phyloP scores from a whole-genome alignment of 2,797 vertebrate species.

The Hipposideros larvatus region DNA sequence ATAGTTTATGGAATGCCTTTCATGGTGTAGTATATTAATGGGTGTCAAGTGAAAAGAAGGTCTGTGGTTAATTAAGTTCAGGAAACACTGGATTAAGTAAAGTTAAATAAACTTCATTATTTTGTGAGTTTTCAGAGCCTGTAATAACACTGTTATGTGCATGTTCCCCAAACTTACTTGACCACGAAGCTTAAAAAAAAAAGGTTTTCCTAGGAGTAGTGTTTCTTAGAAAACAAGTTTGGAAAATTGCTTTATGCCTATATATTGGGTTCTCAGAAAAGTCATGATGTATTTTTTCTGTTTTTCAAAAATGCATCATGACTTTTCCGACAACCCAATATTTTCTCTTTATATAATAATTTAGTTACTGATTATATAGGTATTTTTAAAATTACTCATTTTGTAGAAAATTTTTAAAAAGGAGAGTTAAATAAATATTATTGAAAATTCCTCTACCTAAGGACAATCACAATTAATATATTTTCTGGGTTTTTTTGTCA shows the following conservation, averaged over 20 bases:
- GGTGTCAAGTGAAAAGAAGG: not conserved
- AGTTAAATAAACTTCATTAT: slow-evolving; percentile 19
- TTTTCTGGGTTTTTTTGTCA: slow-evolving; percentile 49
- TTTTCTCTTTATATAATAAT: slow-evolving; percentile 31
- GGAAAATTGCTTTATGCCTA: not conserved
- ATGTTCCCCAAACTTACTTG: slow-evolving; percentile 6
- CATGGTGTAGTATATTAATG: not conserved
- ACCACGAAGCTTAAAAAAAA: not conserved
- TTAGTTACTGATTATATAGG: not conserved
- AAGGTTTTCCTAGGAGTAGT: not conserved
- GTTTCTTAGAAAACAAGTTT: slow-evolving; percentile 9
- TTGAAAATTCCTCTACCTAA: not conserved
- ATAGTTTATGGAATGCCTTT: not conserved
- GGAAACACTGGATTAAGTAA: not conserved
- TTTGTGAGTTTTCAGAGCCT: not conserved
- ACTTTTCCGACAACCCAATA: no score
- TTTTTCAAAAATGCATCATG: no score
- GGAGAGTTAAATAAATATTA: not conserved
- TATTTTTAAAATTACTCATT: not conserved
- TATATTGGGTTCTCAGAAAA: not conserved
- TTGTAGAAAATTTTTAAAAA: not conserved
- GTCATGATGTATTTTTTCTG: no score
- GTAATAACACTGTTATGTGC: not conserved
- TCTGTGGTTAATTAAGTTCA: not conserved
- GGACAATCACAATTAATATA: not conserved